These are phyloP conservation scores for Oscheius sp. DNA, from an alignment of 1,140 invertebrate genomes.

Conservation along the genomic window DNA sequence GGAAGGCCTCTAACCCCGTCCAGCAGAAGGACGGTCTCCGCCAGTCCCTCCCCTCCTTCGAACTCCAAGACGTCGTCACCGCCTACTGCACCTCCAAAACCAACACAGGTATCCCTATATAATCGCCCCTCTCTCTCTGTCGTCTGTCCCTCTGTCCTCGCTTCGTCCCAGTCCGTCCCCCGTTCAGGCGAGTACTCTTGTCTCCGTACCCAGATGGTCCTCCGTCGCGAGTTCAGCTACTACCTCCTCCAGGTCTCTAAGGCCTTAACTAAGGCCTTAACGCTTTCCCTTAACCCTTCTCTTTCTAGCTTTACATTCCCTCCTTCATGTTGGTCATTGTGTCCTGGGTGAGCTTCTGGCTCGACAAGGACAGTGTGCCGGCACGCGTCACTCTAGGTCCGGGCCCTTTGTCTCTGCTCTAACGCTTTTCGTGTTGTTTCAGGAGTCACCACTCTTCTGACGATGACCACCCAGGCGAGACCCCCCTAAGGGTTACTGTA, in stretches of 20 bases:
- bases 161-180: neutral
- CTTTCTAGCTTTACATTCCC: conserved; percentile 63
- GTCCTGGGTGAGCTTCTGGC: conserved; percentile 94
- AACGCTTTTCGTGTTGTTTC: neutral
- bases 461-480: conserved; percentile 66
- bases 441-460: conserved; percentile 82
- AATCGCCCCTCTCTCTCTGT: neutral
- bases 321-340: conserved; percentile 75
- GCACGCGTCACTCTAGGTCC: conserved; percentile 76
- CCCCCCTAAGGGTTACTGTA: neutral
- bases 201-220: conserved; percentile 51
- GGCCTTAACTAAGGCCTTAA: neutral
- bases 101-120: conserved; percentile 85
- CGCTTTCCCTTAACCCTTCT: conserved; percentile 17
- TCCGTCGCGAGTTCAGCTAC: conserved; percentile 64
- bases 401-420: neutral
- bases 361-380: conserved; percentile 91
- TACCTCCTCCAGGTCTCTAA: conserved; percentile 62
- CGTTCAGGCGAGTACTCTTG: conserved; percentile 52
- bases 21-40: conserved; percentile 89
- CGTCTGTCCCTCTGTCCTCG: conserved; percentile 24
- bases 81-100: conserved; percentile 92
- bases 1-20: conserved; percentile 90
- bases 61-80: conserved; percentile 82
- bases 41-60: conserved; percentile 77